These are phyloP conservation scores for Anolis sagrei DNA, from an alignment of 2,113 vertebrate genomes.

Conservation along the genomic window DNA sequence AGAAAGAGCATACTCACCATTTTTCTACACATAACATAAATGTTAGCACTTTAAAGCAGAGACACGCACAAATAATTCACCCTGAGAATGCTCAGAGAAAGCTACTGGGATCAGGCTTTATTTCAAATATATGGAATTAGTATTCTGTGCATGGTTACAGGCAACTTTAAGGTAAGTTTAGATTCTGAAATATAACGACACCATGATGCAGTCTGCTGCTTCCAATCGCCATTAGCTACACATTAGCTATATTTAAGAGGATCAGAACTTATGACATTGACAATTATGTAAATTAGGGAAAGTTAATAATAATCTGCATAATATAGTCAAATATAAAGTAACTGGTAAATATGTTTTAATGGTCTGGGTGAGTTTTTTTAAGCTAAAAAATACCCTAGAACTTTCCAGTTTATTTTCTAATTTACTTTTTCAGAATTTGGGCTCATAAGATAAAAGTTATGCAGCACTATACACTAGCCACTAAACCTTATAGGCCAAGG, in stretches of 20 bases:
- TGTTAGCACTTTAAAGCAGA: background rate
- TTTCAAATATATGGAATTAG: background rate
- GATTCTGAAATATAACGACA: conserved; percentile 7
- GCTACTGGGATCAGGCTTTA: background rate
- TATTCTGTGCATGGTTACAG: background rate
- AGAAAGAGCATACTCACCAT: conserved; percentile 55
- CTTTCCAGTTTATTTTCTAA: conserved; percentile 38
- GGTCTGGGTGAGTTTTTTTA: conserved; percentile 50
- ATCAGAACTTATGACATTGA: no score
- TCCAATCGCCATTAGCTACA: conserved; percentile 31
- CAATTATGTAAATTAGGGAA: conserved; percentile 32
- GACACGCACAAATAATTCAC: background rate
- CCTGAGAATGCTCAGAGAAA: background rate
- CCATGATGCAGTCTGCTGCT: conserved; percentile 27
- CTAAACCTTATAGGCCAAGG: background rate
- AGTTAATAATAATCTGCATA: conserved; percentile 61
- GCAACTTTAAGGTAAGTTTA: conserved; percentile 32
- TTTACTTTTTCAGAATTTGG: conserved; percentile 41
- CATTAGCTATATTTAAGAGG: conserved; percentile 52
- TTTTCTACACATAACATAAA: conserved; percentile 28
- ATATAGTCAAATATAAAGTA: conserved; percentile 54
- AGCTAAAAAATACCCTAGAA: conserved; percentile 59
- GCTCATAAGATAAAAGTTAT: conserved; percentile 33
- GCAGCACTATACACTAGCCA: conserved; percentile 6
- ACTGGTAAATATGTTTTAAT: conserved; percentile 51